Conservation (phyloP, 2,888 invertebrate species). For the Amphipyra berbera region DNA sequence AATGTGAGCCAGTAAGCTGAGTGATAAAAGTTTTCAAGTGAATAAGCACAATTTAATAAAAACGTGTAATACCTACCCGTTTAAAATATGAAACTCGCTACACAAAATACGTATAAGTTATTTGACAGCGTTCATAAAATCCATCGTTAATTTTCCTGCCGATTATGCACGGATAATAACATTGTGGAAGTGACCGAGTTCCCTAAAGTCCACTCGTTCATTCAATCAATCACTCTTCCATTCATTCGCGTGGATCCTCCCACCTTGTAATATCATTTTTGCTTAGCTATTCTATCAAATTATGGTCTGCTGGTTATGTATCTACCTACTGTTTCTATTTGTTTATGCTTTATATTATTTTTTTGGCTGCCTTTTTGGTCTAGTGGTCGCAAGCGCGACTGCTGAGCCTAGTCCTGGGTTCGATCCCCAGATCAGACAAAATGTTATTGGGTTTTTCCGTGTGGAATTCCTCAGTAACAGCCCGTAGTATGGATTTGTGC, state of each 20-base stretch:
- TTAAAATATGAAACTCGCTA: slow-evolving; percentile 34
- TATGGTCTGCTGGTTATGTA: slow-evolving; percentile 9
- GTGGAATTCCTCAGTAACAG: too few species aligned
- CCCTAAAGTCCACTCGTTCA: slow-evolving; percentile 55
- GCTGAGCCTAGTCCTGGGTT: too few species aligned
- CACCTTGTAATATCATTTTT: slow-evolving; percentile 49
- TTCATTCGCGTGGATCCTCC: slow-evolving; percentile 52
- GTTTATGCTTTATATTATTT: neutral
- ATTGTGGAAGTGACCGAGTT: slow-evolving; percentile 45
- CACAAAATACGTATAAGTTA: slow-evolving; percentile 36
- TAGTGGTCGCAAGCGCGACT: too few species aligned
- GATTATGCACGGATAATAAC: slow-evolving; percentile 53
- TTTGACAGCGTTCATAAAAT: slow-evolving; percentile 51
- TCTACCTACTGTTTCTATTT: neutral
- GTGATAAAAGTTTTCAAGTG: slow-evolving; percentile 17
- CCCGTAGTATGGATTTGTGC: too few species aligned
- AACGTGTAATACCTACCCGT: slow-evolving; percentile 1
- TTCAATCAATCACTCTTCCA: slow-evolving; percentile 65
- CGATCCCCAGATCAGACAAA: too few species aligned
- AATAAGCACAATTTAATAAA: slow-evolving; percentile 19
- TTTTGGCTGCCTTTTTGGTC: too few species aligned
- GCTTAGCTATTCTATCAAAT: slow-evolving; percentile 34
- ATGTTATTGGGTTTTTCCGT: too few species aligned
- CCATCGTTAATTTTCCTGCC: slow-evolving; percentile 45
- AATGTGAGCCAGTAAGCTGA: neutral